Conservation (phyloP, 2,797 vertebrate species). For the Toxotes lorentzi region DNA sequence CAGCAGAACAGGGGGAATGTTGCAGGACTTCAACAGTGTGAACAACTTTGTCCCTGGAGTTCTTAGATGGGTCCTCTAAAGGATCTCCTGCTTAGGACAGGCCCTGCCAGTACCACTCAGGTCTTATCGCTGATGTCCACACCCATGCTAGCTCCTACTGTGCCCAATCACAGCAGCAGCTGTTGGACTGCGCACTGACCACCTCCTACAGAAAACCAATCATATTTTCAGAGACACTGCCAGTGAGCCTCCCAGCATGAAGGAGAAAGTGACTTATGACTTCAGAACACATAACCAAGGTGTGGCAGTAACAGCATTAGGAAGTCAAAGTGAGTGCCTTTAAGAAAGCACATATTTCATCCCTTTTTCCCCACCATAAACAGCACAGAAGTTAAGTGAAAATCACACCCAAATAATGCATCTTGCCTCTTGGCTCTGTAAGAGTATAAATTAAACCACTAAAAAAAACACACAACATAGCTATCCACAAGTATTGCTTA, state of each 20-base stretch:
- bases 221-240: constrained; percentile 62
- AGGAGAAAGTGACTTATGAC: constrained; percentile 62
- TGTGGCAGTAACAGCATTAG: constrained; percentile 39
- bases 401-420: constrained; percentile 25
- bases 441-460: not conserved
- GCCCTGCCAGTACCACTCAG: constrained; percentile 38
- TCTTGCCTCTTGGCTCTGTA: not conserved
- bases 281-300: constrained; percentile 50
- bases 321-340: constrained; percentile 12
- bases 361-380: constrained; percentile 13
- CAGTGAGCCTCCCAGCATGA: constrained; percentile 57
- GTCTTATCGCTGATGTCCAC: constrained; percentile 64
- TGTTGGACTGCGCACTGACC: constrained; percentile 61
- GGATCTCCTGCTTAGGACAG: constrained; percentile 54
- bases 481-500: constrained; percentile 18
- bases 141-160: constrained; percentile 62
- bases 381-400: constrained; percentile 33
- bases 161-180: constrained; percentile 71
- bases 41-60: constrained; percentile 33
- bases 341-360: constrained; percentile 25
- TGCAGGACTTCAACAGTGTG: constrained; percentile 19
- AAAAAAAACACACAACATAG: constrained; percentile 2
- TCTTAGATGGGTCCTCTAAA: constrained; percentile 26
- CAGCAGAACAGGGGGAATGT: not conserved
- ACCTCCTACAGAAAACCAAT: constrained; percentile 78